Percentiles rank a stretch among this genome's conserved stretches.
Evolutionary conservation across 2,113 vertebrate species (phyloP).

Genomic region (Takifugu bimaculatus): DNA sequence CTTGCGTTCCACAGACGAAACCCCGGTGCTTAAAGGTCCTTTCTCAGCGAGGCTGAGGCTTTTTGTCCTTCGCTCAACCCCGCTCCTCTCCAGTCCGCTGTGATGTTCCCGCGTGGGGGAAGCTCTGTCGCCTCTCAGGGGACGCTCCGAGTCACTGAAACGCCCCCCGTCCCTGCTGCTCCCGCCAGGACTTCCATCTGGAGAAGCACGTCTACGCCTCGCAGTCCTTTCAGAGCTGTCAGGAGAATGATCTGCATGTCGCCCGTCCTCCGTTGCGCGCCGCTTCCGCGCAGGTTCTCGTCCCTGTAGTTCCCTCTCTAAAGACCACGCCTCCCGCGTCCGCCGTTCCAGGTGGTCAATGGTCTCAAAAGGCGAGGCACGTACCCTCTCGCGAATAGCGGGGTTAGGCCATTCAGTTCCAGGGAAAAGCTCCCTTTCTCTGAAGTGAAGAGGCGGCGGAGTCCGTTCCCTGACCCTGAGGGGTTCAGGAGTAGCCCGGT

Average conservation of each 20-base stretch:
- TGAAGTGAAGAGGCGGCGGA: slow-evolving; percentile 89
- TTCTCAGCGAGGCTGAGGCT: slow-evolving; percentile 54
- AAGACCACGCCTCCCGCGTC: slow-evolving; percentile 88
- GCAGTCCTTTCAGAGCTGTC: slow-evolving; percentile 87
- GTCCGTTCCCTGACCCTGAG: slow-evolving; percentile 90
- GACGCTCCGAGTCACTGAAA: slow-evolving; percentile 86
- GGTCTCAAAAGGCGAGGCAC: slow-evolving; percentile 85
- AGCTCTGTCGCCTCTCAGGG: slow-evolving; percentile 80
- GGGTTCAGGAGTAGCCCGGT: slow-evolving; percentile 86
- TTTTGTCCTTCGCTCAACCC: slow-evolving; percentile 79
- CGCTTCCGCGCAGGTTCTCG: slow-evolving; percentile 88
- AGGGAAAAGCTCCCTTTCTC: slow-evolving; percentile 89
- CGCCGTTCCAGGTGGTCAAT: slow-evolving; percentile 89
- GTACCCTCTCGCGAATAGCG: slow-evolving; percentile 83
- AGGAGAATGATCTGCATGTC: slow-evolving; percentile 89
- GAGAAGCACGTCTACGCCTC: slow-evolving; percentile 84
- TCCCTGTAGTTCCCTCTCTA: slow-evolving; percentile 85
- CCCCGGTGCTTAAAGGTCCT: slow-evolving; percentile 26
- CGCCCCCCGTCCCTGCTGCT: slow-evolving; percentile 86
- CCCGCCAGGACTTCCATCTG: slow-evolving; percentile 90
- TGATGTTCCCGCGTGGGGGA: slow-evolving; percentile 82
- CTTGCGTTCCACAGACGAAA: slow-evolving; percentile 73
- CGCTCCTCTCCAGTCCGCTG: slow-evolving; percentile 80
- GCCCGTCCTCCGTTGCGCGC: slow-evolving; percentile 82
- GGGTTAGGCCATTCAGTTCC: slow-evolving; percentile 89